A percentile compares a stretch with the other conserved stretches of the same genome.
Evolutionary conservation across 2,888 invertebrate species (phyloP).

Genomic region (Clunio marinus): DNA sequence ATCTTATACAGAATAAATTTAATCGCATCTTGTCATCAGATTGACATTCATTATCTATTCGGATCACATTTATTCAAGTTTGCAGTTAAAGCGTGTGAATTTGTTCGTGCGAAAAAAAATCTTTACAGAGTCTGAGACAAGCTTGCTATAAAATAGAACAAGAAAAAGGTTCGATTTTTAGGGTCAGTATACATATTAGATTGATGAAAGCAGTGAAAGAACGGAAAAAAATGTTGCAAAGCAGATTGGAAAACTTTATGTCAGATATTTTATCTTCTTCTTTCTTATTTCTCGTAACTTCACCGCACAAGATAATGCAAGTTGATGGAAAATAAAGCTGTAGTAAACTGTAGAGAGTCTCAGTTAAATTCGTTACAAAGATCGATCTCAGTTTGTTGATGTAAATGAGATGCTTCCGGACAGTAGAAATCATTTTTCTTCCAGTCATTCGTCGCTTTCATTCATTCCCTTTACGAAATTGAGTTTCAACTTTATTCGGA

Average conservation of each 20-base stretch:
- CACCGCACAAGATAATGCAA: too few species aligned
- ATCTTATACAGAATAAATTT: too few species aligned
- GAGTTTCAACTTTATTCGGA: neutral
- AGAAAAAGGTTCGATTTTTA: neutral
- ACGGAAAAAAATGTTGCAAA: neutral
- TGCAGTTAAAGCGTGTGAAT: neutral
- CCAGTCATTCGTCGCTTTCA: neutral
- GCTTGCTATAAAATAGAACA: too few species aligned
- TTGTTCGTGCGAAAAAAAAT: neutral
- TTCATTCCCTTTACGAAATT: neutral
- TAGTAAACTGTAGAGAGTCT: neutral
- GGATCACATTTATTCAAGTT: neutral
- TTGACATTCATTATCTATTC: neutral
- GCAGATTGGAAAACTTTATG: conserved; percentile 15
- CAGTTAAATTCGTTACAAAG: neutral
- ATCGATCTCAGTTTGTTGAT: neutral
- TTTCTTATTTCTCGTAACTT: neutral
- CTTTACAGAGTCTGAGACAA: neutral
- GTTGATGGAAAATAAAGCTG: neutral
- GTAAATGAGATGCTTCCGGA: conserved; percentile 34
- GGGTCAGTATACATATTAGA: neutral
- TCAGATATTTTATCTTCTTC: neutral
- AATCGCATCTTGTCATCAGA: too few species aligned
- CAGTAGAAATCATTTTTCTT: neutral
- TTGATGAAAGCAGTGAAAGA: neutral